Evolutionary conservation across 1,140 invertebrate species (phyloP), one percentile per base, ranked within the genome.

Genomic region (Druon quercuslanigerum): DNA sequence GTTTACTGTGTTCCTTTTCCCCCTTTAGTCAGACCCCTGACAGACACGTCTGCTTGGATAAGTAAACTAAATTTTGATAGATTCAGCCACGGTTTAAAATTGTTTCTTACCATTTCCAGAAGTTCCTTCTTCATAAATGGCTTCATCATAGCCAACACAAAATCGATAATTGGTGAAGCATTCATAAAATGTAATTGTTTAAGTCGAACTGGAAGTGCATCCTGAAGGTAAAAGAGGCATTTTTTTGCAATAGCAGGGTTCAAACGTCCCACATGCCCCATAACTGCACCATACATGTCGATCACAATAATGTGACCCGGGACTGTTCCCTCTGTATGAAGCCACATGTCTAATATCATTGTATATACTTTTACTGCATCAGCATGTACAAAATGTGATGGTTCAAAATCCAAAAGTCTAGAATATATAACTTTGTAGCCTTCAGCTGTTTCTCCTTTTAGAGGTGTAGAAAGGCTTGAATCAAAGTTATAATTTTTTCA

Each of bases 71-170:
- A 46, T 46, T 46, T 46, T 46, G 40, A 46, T 46, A 11, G 9
- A 46, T 46, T 46, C 0, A 46, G 5, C 8, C 8, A 73, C 13
- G 46, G 50, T 46, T 66, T 51, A 7, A 60, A 20, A 60, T 6
- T 60, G 20, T 33, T 40, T 71, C 73, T 84, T 77, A 95, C 90
- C 79, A 94, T 91, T 54, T 93, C 92, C 14, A 93, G 82, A 1
- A 96, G 86, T 60, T 94, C 92, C 78, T 94, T 95, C 82, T 95
- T 95, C 92, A 95, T 93, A 76, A 96, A 95, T 0, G 95, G 95
- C 78, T 92, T 94, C 87, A 95, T 91, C 75, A 96, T 81, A 19
- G 92, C 92, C 84, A 96, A 78, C 54, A 95, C 86, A 80, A 94
- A 93, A 80, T 95, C 94, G 89, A 95, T 93, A 50, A 95, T 93